Percentiles rank a stretch among this genome's conserved stretches.
These are phyloP conservation scores for Gavialis gangeticus DNA, from an alignment of 2,113 vertebrate species.

Conservation along the genomic window DNA sequence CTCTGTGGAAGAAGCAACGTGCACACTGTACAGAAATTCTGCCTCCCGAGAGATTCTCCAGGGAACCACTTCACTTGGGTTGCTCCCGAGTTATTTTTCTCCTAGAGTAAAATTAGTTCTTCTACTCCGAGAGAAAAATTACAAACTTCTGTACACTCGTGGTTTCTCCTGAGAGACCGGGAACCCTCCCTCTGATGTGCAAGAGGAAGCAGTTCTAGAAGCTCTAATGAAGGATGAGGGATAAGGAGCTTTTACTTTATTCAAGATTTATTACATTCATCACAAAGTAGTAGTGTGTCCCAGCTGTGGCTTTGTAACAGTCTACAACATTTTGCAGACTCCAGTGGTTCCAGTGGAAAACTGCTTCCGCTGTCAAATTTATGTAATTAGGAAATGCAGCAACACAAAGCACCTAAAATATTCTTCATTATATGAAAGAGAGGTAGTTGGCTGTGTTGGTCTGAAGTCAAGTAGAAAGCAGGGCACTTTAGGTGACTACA, in stretches of 20 bases:
- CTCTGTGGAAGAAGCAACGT: too few species aligned
- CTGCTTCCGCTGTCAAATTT: background rate
- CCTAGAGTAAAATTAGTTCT: too few species aligned
- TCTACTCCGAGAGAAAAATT: too few species aligned
- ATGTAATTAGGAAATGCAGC: background rate
- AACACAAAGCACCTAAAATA: background rate
- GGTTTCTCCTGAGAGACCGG: too few species aligned
- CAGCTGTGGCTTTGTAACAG: background rate
- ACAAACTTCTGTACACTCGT: too few species aligned
- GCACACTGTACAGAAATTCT: too few species aligned
- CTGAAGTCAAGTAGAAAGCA: too few species aligned
- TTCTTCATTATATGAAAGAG: too few species aligned
- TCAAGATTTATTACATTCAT: background rate
- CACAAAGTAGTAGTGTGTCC: background rate
- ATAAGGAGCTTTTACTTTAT: conserved; percentile 18
- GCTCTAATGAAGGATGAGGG: background rate
- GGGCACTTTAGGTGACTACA: background rate
- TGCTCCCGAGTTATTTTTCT: too few species aligned
- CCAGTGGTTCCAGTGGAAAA: conserved; percentile 13
- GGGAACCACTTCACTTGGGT: too few species aligned
- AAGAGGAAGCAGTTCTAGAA: background rate
- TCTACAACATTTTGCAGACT: background rate
- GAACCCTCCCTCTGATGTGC: background rate
- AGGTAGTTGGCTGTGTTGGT: too few species aligned
- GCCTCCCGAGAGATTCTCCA: too few species aligned